These are phyloP conservation scores for Drosophila bifasciata DNA, from an alignment of 1,140 invertebrate genomes.

Conservation along the genomic window DNA sequence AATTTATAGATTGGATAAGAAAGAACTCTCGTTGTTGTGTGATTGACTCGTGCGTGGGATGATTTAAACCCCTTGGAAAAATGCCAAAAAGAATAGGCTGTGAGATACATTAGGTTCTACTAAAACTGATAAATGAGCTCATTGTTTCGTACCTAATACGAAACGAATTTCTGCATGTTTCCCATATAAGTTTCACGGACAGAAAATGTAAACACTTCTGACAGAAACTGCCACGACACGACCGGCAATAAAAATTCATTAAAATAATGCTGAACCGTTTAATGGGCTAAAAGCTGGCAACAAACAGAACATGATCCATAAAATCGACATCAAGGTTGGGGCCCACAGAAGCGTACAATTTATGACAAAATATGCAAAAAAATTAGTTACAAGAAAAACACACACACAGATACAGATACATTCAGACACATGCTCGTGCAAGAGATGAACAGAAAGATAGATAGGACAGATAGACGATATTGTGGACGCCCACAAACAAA, in stretches of 20 bases:
- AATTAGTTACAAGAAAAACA: slow-evolving; percentile 17
- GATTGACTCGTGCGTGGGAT: background rate
- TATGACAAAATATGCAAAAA: slow-evolving; percentile 61
- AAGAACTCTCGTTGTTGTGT: slow-evolving; percentile 8
- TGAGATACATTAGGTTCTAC: background rate
- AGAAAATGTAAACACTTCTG: slow-evolving; percentile 43
- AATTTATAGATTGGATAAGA: slow-evolving; percentile 54
- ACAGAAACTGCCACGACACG: slow-evolving; percentile 10
- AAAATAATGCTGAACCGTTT: slow-evolving; percentile 47
- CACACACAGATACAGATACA: slow-evolving; percentile 3
- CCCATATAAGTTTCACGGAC: slow-evolving; percentile 35
- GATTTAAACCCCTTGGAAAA: background rate
- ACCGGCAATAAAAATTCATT: slow-evolving; percentile 49
- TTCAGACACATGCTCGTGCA: background rate
- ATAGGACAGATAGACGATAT: slow-evolving; percentile 34
- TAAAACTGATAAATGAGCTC: slow-evolving; percentile 35
- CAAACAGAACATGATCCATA: slow-evolving; percentile 40
- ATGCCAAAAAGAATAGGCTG: background rate
- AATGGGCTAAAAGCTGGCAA: slow-evolving; percentile 31
- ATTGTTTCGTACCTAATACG: slow-evolving; percentile 26
- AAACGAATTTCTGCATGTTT: slow-evolving; percentile 35
- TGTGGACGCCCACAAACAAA: slow-evolving; percentile 48
- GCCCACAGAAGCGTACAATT: slow-evolving; percentile 33
- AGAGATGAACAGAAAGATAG: slow-evolving; percentile 15
- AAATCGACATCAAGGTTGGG: slow-evolving; percentile 23